Evolutionary conservation across 2,888 invertebrate species (phyloP).

Genomic region (Trichopria drosophilae): DNA sequence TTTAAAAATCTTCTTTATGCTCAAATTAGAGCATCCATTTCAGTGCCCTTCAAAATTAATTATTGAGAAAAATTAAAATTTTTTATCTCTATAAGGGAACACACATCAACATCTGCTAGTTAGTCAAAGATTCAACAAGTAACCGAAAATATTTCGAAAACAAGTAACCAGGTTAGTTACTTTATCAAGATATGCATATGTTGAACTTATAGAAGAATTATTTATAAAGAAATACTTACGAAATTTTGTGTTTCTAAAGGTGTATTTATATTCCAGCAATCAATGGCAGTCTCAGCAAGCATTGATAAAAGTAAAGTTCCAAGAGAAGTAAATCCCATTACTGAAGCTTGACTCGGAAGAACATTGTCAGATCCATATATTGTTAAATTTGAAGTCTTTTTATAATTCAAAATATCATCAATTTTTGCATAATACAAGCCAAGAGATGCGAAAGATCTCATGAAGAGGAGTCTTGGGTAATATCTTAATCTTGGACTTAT

Average conservation of each 20-base stretch:
- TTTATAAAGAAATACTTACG: no score
- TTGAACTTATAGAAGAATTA: no score
- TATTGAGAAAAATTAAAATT: no score
- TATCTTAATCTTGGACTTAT: slow-evolving; percentile 58
- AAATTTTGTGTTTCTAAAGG: slow-evolving; percentile 30
- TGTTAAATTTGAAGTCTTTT: slow-evolving; percentile 2
- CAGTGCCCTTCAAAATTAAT: no score
- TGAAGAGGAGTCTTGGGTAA: slow-evolving; percentile 29
- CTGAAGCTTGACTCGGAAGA: slow-evolving; percentile 27
- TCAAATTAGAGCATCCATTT: no score
- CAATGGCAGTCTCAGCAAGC: slow-evolving; percentile 47
- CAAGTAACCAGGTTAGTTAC: no score
- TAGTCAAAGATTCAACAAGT: no score
- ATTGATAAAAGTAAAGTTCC: slow-evolving; percentile 54
- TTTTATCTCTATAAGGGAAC: no score
- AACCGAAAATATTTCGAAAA: no score
- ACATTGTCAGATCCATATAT: slow-evolving; percentile 27
- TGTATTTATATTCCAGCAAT: slow-evolving; percentile 50
- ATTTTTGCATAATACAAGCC: slow-evolving; percentile 25
- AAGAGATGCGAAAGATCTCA: slow-evolving; percentile 38
- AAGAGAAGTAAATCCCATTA: slow-evolving; percentile 19
- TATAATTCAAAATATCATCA: slow-evolving; percentile 20
- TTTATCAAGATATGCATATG: no score
- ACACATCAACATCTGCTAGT: no score
- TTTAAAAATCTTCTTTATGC: no score